These are phyloP conservation scores for Deroplatys truncata DNA, from an alignment of 2,888 invertebrate genomes.

Conservation along the genomic window DNA sequence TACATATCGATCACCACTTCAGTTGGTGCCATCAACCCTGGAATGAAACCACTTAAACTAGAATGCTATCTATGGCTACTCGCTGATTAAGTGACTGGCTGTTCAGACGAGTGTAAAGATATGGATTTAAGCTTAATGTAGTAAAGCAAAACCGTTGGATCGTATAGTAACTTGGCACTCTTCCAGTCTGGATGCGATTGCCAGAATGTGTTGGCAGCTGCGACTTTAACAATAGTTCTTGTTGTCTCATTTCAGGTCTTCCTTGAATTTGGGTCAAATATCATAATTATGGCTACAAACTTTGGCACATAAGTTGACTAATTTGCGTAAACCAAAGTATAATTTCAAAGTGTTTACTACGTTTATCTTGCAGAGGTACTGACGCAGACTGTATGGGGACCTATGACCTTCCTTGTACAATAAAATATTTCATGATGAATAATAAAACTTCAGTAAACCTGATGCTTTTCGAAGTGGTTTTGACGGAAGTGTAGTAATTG, in stretches of 20 bases:
- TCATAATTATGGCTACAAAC: background rate
- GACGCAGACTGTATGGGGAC: too few relatives aligned
- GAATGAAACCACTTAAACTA: background rate
- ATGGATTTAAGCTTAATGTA: background rate
- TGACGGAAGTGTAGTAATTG: too few relatives aligned
- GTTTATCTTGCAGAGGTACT: too few relatives aligned
- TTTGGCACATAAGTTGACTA: too few relatives aligned
- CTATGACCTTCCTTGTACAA: too few relatives aligned
- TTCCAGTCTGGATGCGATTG: background rate
- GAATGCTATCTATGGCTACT: too few relatives aligned
- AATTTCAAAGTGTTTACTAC: too few relatives aligned
- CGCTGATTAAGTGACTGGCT: background rate
- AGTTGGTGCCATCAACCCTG: background rate
- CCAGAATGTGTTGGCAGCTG: background rate
- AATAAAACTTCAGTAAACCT: too few relatives aligned
- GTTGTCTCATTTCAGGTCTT: background rate
- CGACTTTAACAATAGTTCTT: background rate
- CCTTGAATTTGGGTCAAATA: background rate
- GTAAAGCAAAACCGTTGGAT: background rate
- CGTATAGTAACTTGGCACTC: background rate
- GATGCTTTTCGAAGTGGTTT: too few relatives aligned
- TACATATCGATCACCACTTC: too few relatives aligned
- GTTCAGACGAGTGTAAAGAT: background rate
- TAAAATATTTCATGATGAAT: too few relatives aligned
- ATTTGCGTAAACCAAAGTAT: too few relatives aligned